phyloP scores from a whole-genome alignment of 2,888 invertebrate species.

The Lypha dubia region DNA sequence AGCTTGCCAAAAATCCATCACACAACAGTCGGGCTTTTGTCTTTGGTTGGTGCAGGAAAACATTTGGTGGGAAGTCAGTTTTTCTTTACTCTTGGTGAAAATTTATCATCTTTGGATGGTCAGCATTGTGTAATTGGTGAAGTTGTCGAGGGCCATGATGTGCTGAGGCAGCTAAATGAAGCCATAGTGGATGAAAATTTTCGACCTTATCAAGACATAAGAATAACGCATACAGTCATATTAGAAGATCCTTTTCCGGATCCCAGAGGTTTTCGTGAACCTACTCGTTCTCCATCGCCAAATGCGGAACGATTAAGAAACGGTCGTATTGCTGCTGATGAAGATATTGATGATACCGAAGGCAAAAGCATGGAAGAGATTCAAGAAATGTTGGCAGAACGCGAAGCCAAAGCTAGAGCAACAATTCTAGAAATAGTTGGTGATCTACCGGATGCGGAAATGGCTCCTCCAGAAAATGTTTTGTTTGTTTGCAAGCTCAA shows the following conservation, averaged over 20 bases:
- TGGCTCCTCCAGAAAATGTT: constrained; percentile 99
- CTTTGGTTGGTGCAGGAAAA: constrained; percentile 96
- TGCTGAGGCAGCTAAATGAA: constrained; percentile 95
- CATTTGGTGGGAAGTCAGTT: constrained; percentile 97
- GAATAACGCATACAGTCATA: constrained; percentile 98
- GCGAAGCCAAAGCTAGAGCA: constrained; percentile 97
- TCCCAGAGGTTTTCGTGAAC: constrained; percentile 89
- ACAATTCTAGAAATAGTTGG: constrained; percentile 99
- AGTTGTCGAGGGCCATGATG: constrained; percentile 93
- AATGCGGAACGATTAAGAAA: constrained; percentile 91
- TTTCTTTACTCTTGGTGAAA: constrained; percentile 94
- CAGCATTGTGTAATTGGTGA: constrained; percentile 98
- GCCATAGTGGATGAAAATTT: constrained; percentile 95
- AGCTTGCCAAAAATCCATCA: constrained; percentile 96
- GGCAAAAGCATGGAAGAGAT: constrained; percentile 94
- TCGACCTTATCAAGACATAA: constrained; percentile 96
- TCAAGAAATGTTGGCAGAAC: constrained; percentile 92
- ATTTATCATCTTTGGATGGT: constrained; percentile 94
- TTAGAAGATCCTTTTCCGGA: constrained; percentile 98
- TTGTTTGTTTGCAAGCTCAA: constrained; percentile 99
- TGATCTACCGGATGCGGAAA: constrained; percentile 97
- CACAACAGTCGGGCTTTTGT: constrained; percentile 92
- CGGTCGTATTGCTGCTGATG: constrained; percentile 95
- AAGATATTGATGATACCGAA: constrained; percentile 94
- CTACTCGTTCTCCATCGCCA: constrained; percentile 95